Percentiles rank a stretch among this genome's conserved stretches.
These are phyloP conservation scores for Neomicropteryx cornuta DNA, from an alignment of 1,140 invertebrate genomes.

Conservation along the genomic window DNA sequence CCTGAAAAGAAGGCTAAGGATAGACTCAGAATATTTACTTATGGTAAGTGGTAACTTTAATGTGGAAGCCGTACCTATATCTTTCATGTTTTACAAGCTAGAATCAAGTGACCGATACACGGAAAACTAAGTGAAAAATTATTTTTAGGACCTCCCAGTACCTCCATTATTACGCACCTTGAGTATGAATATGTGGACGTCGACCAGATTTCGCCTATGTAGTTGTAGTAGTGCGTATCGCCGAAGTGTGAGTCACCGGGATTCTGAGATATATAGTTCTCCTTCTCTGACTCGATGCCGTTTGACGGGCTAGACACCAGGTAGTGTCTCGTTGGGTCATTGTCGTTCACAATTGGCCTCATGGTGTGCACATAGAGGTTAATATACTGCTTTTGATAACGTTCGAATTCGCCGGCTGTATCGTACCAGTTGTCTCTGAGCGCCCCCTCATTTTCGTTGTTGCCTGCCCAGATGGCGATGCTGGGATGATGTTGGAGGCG, in stretches of 20 bases:
- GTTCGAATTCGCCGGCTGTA: slow-evolving; percentile 41
- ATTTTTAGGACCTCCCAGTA: no score
- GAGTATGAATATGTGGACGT: slow-evolving; percentile 62
- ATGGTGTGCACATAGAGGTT: slow-evolving; percentile 78
- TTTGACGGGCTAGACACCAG: slow-evolving; percentile 89
- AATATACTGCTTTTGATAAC: slow-evolving; percentile 73
- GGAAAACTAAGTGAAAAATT: no score
- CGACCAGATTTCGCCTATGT: slow-evolving; percentile 72
- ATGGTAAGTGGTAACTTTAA: no score
- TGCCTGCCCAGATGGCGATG: slow-evolving; percentile 84
- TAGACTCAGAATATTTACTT: no score
- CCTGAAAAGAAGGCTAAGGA: no score
- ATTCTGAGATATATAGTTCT: slow-evolving; percentile 65
- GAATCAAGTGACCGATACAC: no score
- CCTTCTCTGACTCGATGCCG: slow-evolving; percentile 61
- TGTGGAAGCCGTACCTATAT: no score
- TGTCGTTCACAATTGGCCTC: slow-evolving; percentile 46
- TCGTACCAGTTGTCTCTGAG: slow-evolving; percentile 77
- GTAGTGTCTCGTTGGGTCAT: slow-evolving; percentile 56
- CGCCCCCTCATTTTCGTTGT: slow-evolving; percentile 96
- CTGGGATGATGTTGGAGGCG: slow-evolving; percentile 83
- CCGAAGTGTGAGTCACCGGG: slow-evolving; percentile 75
- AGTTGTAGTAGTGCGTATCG: slow-evolving; percentile 93
- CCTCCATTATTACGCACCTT: no score
- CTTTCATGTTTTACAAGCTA: no score